phyloP scores from a whole-genome alignment of 2,113 vertebrate genomes.

The Myrmecophaga tridactyla region DNA sequence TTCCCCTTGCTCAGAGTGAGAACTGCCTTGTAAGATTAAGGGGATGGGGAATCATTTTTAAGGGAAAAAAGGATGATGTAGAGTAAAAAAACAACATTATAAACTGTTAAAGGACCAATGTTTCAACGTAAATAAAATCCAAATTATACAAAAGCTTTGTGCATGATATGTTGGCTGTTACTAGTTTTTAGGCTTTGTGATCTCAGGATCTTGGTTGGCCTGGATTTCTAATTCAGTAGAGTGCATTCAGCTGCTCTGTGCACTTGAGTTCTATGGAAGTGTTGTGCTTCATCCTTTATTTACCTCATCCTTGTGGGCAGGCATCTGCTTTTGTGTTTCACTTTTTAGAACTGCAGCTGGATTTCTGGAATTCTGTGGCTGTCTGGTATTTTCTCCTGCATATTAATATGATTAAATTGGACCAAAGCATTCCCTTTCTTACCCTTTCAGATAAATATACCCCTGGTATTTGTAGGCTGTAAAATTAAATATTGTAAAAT shows the following conservation, averaged over 20 bases:
- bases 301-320: constrained; percentile 82
- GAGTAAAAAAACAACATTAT: constrained; percentile 45
- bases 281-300: constrained; percentile 71
- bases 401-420: constrained; percentile 72
- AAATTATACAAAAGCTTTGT: constrained; percentile 27
- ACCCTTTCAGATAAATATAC: constrained; percentile 21
- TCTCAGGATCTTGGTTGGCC: constrained; percentile 47
- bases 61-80: background rate
- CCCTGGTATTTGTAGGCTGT: constrained; percentile 28
- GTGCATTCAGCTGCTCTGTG: constrained; percentile 64
- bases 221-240: constrained; percentile 25
- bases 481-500: constrained; percentile 28
- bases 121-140: constrained; percentile 51
- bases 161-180: constrained; percentile 44
- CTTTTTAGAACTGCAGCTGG: constrained; percentile 82
- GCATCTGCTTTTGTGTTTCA: constrained; percentile 79
- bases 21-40: constrained; percentile 44
- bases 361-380: constrained; percentile 80
- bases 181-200: constrained; percentile 58
- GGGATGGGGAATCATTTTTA: constrained; percentile 45
- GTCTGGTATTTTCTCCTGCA: constrained; percentile 77
- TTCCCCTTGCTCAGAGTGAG: background rate
- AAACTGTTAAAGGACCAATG: constrained; percentile 51
- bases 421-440: constrained; percentile 38
- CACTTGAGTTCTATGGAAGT: constrained; percentile 41